These are phyloP conservation scores for Amphipyra berbera DNA, from an alignment of 2,888 invertebrate genomes.

Conservation along the genomic window DNA sequence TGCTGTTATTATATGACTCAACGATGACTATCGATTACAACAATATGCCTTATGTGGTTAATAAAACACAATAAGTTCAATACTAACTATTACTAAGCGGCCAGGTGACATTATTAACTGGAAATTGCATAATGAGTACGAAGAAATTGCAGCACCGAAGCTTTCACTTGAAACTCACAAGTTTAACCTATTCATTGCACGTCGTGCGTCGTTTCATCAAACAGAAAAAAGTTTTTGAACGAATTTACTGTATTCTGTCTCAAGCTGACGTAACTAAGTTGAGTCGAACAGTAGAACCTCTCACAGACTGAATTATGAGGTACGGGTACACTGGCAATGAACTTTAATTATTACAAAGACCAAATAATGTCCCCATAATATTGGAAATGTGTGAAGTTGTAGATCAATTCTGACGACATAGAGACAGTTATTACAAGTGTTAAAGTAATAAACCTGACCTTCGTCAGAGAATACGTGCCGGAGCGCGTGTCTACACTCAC, in stretches of 20 bases:
- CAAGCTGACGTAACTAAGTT: conserved; percentile 19
- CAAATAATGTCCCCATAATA: conserved; percentile 15
- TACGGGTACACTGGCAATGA: conserved; percentile 23
- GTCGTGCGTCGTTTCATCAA: conserved; percentile 28
- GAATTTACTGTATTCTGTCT: conserved; percentile 27
- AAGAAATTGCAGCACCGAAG: conserved; percentile 49
- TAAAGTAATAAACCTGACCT: conserved; percentile 58
- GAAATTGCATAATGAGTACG: conserved; percentile 50
- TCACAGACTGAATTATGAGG: conserved; percentile 29
- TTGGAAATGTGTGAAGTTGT: conserved; percentile 26
- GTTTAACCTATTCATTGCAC: conserved; percentile 43
- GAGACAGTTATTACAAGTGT: conserved; percentile 46
- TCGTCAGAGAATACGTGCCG: conserved; percentile 59
- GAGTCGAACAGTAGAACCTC: conserved; percentile 28
- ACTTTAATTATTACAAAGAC: conserved; percentile 25
- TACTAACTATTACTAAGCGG: conserved; percentile 24
- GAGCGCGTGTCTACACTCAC: conserved; percentile 54
- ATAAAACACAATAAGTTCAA: conserved; percentile 4
- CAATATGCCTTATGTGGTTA: neutral
- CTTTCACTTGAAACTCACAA: conserved; percentile 51
- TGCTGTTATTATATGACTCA: conserved; percentile 18
- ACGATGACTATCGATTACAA: conserved; percentile 16
- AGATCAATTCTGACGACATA: conserved; percentile 49
- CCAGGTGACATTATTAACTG: conserved; percentile 39
- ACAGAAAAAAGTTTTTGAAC: conserved; percentile 34